Base-by-base conservation (phyloP, 2,797 vertebrate genomes). In the Callimico goeldii region DNA sequence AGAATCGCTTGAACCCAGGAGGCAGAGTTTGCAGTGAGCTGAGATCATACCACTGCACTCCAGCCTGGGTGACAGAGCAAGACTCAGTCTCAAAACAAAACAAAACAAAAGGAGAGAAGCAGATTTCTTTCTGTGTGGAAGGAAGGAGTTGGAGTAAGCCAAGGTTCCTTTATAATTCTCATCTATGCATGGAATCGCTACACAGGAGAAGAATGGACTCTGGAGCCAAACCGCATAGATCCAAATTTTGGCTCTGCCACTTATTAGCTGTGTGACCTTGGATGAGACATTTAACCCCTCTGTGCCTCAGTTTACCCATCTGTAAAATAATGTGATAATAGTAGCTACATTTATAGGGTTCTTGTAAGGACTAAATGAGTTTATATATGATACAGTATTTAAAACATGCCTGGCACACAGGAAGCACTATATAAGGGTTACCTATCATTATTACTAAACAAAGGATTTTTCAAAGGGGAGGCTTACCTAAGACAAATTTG, bases 401-500 rank as follows among this genome's bases (percentile, higher is more conserved):
- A 28, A 80, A 17, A 30, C n/a, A 39, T 20, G 26, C 46, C 86
- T 75, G 67, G n/a, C 55, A 36, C 83, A 24, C 0, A 36, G 86
- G n/a, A 88, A 36, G 57, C 30, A 14, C 20, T 19, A 2, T 4
- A 1, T 5, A 41, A 33, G n/a, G 24, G 36, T 46, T 33, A 48
- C 50, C 24, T 3, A 1, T 36, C 70, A 14, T 39, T 24, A 28
- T 26, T 36, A 64, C 24, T 84, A 77, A 85, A n/a, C 36, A 13
- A 67, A 1, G 75, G 14, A 57, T 26, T 3, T 30, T 14, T 26
- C 30, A 61, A n/a, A 36, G n/a, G 39, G 84, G 0, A 15, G 36
- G 13, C 98, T 97, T 97, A 99, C 99, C 98, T 98, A 83, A 98
- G 98, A 90, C 98, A 98, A 33, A 99, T 98, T 90, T 98, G 98